These are phyloP conservation scores for Caenorhabditis sp. DNA, from an alignment of 2,888 invertebrate genomes.

Conservation along the genomic window DNA sequence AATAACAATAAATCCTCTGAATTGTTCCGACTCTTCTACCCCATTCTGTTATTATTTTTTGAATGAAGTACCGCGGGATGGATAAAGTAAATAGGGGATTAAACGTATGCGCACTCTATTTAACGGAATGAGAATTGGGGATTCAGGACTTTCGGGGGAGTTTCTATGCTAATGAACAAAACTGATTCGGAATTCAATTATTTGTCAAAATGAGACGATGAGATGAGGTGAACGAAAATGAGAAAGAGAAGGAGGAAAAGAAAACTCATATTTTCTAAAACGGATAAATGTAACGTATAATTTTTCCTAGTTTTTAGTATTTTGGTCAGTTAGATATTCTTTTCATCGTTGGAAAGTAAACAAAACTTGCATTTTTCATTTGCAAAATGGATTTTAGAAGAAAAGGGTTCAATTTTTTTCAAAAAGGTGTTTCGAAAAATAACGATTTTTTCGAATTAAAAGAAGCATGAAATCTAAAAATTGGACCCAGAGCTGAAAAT, in stretches of 20 bases:
- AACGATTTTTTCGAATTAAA: no score
- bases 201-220: background rate
- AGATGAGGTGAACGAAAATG: background rate
- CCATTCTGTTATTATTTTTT: background rate
- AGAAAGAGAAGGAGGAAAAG: background rate
- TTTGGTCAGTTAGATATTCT: background rate
- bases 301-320: background rate
- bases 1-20: background rate
- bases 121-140: background rate
- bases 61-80: no score
- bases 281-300: background rate
- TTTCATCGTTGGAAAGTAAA: background rate
- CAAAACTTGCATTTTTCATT: background rate
- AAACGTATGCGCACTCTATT: background rate
- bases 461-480: no score
- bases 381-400: background rate
- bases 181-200: background rate
- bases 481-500: no score
- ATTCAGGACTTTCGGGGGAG: no score
- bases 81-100: background rate
- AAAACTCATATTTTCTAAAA: background rate
- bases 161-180: background rate
- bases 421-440: background rate
- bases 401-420: background rate
- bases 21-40: background rate